A percentile compares a stretch with the other conserved stretches of the same genome.
These are phyloP conservation scores for Volucella zonaria DNA, from an alignment of 2,888 invertebrate genomes.

Conservation along the genomic window DNA sequence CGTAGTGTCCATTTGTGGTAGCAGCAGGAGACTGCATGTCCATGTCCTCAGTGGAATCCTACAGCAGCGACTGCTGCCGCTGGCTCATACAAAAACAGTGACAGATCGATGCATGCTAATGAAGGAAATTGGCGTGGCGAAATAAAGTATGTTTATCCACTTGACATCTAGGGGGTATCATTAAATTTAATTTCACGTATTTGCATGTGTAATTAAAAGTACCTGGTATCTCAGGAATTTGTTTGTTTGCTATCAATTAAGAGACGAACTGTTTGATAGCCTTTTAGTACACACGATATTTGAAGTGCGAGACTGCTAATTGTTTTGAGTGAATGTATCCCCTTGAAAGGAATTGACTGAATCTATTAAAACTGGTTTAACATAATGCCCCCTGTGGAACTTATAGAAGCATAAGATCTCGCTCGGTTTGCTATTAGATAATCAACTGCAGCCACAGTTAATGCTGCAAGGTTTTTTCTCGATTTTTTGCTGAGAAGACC, in stretches of 20 bases:
- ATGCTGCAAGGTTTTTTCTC: too few species aligned
- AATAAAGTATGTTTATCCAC: slow-evolving; percentile 60
- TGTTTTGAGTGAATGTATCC: slow-evolving; percentile 44
- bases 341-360: slow-evolving; percentile 2
- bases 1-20: slow-evolving; percentile 36
- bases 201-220: slow-evolving; percentile 49
- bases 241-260: slow-evolving; percentile 20
- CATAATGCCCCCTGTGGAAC: too few species aligned
- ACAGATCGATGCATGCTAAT: slow-evolving; percentile 71
- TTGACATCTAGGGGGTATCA: slow-evolving; percentile 59
- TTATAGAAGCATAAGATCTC: too few species aligned
- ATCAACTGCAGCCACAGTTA: too few species aligned
- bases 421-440: too few species aligned
- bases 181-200: slow-evolving; percentile 60
- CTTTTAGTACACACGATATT: slow-evolving; percentile 26
- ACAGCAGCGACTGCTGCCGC: slow-evolving; percentile 17
- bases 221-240: slow-evolving; percentile 13
- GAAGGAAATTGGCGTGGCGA: slow-evolving; percentile 64
- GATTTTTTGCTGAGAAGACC: too few species aligned
- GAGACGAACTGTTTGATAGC: not conserved
- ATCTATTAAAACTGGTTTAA: too few species aligned
- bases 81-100: slow-evolving; percentile 51
- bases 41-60: slow-evolving; percentile 49
- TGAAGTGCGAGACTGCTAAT: slow-evolving; percentile 49
- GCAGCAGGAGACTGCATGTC: slow-evolving; percentile 58